Conservation (phyloP, 2,113 vertebrate genomes). For the Alces alces region DNA sequence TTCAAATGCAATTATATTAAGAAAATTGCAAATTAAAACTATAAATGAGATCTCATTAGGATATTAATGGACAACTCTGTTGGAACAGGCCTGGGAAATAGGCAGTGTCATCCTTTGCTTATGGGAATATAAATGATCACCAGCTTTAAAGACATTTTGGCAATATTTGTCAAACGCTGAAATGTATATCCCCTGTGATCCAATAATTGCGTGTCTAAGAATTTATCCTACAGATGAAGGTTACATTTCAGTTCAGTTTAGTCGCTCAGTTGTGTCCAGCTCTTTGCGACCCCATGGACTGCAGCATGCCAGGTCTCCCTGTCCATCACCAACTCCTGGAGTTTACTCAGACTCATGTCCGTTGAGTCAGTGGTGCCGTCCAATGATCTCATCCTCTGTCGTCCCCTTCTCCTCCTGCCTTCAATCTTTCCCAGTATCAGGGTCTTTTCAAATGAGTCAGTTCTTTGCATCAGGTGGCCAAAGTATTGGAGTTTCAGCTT, state of each 20-base stretch:
- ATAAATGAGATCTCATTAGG: not conserved
- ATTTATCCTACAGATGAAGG: not conserved
- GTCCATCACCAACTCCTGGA: not conserved
- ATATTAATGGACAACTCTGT: not conserved
- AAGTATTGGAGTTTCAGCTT: not conserved
- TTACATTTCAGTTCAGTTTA: not conserved
- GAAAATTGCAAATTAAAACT: not conserved
- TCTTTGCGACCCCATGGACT: not conserved
- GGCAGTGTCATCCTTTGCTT: not conserved
- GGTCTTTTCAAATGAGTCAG: not conserved
- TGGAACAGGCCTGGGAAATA: not conserved
- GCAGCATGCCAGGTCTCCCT: not conserved
- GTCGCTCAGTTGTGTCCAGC: rapidly evolving
- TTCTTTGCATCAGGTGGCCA: rapidly evolving
- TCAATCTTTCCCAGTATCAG: not conserved
- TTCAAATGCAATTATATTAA: not conserved
- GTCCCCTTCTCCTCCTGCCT: not conserved
- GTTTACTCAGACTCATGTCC: not conserved
- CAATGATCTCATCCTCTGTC: not conserved
- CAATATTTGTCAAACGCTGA: not conserved
- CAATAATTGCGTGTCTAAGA: not conserved
- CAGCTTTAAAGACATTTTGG: not conserved
- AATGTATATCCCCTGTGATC: not conserved
- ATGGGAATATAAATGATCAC: not conserved
- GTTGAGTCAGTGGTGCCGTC: rapidly evolving